Evolutionary conservation across 1,140 invertebrate genomes (phyloP), one percentile per base, ranked within the genome.

Genomic region (Penaeus vannamei): DNA sequence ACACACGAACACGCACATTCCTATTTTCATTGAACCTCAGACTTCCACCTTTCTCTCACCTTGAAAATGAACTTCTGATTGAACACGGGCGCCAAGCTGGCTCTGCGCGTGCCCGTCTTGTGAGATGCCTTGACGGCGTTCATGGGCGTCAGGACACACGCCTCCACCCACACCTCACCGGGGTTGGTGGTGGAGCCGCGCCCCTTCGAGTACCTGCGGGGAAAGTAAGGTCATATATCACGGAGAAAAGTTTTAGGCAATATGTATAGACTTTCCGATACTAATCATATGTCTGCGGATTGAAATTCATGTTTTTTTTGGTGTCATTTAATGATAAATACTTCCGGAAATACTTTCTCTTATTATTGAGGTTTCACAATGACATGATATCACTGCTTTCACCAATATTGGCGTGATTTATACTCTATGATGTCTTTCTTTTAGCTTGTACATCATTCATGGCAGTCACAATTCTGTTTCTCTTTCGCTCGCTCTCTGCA

Each of bases 51-150:
- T 36, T 36, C 26, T 77, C 79, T 32, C 77, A 90, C 89, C 85
- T 84, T 46, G 62, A 86, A 90, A 26, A 46, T 84, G 81, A 90
- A 90, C 29, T 69, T 90, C 36, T 90, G 89, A 36, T 90, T 90
- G 85, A 90, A 90, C 12, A 90, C 89, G 61, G 89, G 89, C 20
- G 89, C 85, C 32, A 80, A 80, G 69, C 64, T 84, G 1, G 89
- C 89, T 46, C 85, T 82, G 23, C 89, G 53, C 5, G 80, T 90
- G 69, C 82, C 42, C 2, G 89, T 90, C 29, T 84, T 90, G 53
- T 79, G 76, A 26, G 85, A 83, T 22, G 79, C 89, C 72, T 66
- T 90, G 29, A 90, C 62, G 7, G 59, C 80, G 62, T 90, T 90
- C 85, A 90, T 86, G 7, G 89, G 72, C 0, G 89, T 86, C 19